Evolutionary conservation across 1,140 invertebrate genomes (phyloP).

Genomic region (Eulimnadia texana): DNA sequence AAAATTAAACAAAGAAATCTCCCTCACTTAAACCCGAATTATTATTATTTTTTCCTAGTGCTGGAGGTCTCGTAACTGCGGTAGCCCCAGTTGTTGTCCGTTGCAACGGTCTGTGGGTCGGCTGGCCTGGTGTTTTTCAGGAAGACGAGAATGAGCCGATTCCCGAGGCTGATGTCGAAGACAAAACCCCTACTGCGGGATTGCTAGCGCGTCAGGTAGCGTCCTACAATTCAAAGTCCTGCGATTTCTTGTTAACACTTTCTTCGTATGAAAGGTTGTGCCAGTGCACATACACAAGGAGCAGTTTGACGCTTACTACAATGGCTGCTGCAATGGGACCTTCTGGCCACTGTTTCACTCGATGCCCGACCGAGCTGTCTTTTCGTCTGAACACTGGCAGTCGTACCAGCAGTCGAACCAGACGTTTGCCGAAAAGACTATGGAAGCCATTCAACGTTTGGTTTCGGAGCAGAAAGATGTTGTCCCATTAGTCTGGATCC

Average conservation of each 20-base stretch:
- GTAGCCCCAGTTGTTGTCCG: slow-evolving; percentile 75
- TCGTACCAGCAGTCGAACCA: slow-evolving; percentile 67
- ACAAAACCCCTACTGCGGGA: slow-evolving; percentile 68
- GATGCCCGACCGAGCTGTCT: slow-evolving; percentile 66
- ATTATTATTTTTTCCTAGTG: slow-evolving; percentile 27
- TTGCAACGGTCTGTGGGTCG: slow-evolving; percentile 71
- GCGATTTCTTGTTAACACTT: not conserved
- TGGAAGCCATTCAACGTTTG: slow-evolving; percentile 48
- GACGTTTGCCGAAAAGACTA: slow-evolving; percentile 61
- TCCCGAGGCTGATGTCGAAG: slow-evolving; percentile 67
- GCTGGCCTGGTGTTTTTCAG: slow-evolving; percentile 71
- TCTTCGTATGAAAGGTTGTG: slow-evolving; percentile 44
- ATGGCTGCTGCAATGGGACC: slow-evolving; percentile 79
- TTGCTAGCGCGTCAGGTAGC: slow-evolving; percentile 60
- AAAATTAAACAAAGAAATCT: too few species aligned
- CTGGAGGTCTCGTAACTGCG: slow-evolving; percentile 74
- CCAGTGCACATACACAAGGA: slow-evolving; percentile 56
- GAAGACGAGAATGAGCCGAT: slow-evolving; percentile 45
- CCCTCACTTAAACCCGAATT: not conserved
- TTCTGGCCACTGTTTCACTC: slow-evolving; percentile 86
- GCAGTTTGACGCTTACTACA: slow-evolving; percentile 72
- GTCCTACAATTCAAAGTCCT: slow-evolving; percentile 1
- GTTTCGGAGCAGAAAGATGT: slow-evolving; percentile 32
- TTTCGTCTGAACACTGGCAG: slow-evolving; percentile 63
- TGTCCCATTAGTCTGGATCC: slow-evolving; percentile 70